Evolutionary conservation across 2,113 vertebrate species (phyloP), one percentile per base, ranked within the genome.

Genomic region (Nematolebias whitei): DNA sequence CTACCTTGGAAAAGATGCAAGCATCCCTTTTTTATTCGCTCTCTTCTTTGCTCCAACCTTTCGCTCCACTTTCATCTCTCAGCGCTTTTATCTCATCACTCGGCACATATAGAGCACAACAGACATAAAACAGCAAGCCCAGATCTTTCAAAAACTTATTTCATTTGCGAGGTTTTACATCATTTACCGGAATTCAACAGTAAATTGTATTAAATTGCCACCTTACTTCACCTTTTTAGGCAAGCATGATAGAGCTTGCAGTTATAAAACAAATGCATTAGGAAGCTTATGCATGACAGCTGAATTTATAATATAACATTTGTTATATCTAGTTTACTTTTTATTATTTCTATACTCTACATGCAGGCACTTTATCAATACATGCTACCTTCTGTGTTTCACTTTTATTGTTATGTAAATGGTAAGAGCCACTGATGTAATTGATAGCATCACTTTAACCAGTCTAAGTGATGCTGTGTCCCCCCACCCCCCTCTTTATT

Each of bases 11-110:
- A 74, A 57, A 81, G 85, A 83, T 47, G 62, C 57, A 78, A 71
- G 52, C 69, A 68, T 68, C 64, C 64, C 41, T 64, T 63, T 55
- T 70, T 60, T 58, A 45, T 54, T 63, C 20, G 38, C 53, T 49
- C 68, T 76, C 56, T 49, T 79, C 49, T 78, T 51, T 39, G 18
- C 83, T 78, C 65, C 66, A 85, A 68, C 76, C 52, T 79, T 66
- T 85, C 64, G 19, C 70, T 79, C 61, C 52, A 51, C 88, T 90
- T 89, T 88, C 79, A 90, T 89, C 85, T 87, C 43, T 3, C 38
- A 18, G 58, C 73, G 84, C 87, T 90, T 88, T 89, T 82, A 90
- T 88, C 87, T 89, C 44, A 87, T 83, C 80, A 87, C 76, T 71
- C 74, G 56, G 68, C 82, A 57, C 65, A 52, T 83, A 85, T 80